phyloP scores from a whole-genome alignment of 2,888 invertebrate genomes.

The Protodeltote pygarga region DNA sequence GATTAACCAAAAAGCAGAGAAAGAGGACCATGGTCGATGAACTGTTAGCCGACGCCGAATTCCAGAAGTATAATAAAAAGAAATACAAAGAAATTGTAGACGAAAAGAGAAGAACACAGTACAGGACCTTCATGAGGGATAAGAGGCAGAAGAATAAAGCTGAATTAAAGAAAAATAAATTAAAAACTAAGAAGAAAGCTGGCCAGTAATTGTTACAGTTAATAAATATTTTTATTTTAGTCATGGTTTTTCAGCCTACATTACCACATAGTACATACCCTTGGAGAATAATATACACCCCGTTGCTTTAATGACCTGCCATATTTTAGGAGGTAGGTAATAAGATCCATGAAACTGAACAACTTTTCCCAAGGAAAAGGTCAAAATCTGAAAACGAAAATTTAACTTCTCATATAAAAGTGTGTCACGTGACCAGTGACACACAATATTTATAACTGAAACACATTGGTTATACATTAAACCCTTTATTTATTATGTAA shows the following conservation, averaged over 20 bases:
- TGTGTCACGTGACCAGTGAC: too few species aligned
- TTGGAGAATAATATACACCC: too few species aligned
- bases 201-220: too few species aligned
- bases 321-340: too few species aligned
- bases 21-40: constrained; percentile 98
- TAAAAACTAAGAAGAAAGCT: constrained; percentile 63
- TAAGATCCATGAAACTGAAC: too few species aligned
- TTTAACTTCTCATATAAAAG: too few species aligned
- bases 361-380: too few species aligned
- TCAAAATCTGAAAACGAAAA: too few species aligned
- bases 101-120: constrained; percentile 89
- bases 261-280: neutral
- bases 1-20: constrained; percentile 94
- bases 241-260: neutral
- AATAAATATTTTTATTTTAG: constrained; percentile 25
- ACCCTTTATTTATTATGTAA: constrained; percentile 18
- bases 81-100: constrained; percentile 93
- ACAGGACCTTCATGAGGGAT: constrained; percentile 91
- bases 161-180: constrained; percentile 73
- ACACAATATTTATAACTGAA: too few species aligned
- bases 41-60: constrained; percentile 95
- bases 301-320: too few species aligned
- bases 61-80: constrained; percentile 92
- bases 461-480: too few species aligned
- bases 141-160: constrained; percentile 90